Base-by-base conservation (phyloP, 2,888 invertebrate species). In the Pimpla rufipes region DNA sequence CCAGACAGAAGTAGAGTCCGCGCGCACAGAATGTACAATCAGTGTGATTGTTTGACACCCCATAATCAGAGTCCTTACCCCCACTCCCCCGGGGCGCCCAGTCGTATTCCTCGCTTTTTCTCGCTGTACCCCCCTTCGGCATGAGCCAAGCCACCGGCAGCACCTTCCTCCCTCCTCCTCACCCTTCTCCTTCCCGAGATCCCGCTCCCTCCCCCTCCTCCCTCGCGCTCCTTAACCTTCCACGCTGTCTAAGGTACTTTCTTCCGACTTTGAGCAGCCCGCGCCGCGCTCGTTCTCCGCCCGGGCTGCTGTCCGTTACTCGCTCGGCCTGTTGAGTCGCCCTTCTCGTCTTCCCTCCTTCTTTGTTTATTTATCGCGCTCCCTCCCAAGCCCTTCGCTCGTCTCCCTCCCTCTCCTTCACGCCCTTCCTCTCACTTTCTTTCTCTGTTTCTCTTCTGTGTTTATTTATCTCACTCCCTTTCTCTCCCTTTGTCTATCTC, bases 21-120 rank as follows among this genome's bases (percentile, higher is more conserved):
- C 83, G 78, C 88, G 89, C 87, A 86, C 88, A 89, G 91, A 91
- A 92, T 92, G 91, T 92, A 92, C 93, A 93, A 93, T 93, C 93
- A 93, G 90, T 89, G 90, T 93, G 93, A 93, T 93, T 93, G 93
- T 93, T 93, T 93, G 93, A 93, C 93, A 93, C 93, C 93, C 93
- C 93, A 92, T 93, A 93, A 93, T 93, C 93, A 93, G 91, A 89
- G 89, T 92, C 90, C 90, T 91, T 92, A 90, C 90, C 91, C 89
- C 90, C 87, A 86, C 89, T 79, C 73, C 45, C 79, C 81, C 67
- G 73, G 59, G 76, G 75, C 75, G 85, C 77, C n/a, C n/a, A n/a
- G n/a, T 75, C 79, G 84, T 83, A 83, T 84, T 84, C 83, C 84
- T 87, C 78, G 71, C 86, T 78, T 86, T 74, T 79, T 86, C 70